phyloP scores from a whole-genome alignment of 2,797 vertebrate genomes.

The Borostomias antarcticus region DNA sequence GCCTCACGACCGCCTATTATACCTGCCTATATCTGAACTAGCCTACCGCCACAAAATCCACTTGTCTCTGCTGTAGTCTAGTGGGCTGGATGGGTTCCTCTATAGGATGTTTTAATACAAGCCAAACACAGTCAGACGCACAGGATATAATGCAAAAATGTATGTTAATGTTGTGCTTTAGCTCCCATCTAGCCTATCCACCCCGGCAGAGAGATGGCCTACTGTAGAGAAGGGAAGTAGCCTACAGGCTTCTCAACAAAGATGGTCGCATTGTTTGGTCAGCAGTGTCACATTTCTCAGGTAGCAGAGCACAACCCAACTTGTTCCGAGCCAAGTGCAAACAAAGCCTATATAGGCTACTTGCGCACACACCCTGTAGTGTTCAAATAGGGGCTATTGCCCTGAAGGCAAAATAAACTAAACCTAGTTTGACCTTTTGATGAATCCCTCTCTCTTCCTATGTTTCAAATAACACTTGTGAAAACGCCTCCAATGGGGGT shows the following conservation, averaged over 20 bases:
- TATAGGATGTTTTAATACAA: no score
- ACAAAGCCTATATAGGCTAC: neutral
- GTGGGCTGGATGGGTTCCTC: no score
- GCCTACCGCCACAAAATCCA: no score
- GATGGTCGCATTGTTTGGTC: conserved; percentile 56
- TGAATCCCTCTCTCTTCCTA: neutral
- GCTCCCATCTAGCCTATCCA: neutral
- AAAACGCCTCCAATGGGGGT: neutral
- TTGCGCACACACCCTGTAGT: neutral
- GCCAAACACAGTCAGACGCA: no score
- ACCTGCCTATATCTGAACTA: no score
- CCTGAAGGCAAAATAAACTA: neutral
- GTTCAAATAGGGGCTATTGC: neutral
- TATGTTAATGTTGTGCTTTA: neutral
- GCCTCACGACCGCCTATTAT: no score
- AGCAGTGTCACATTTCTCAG: conserved; percentile 58
- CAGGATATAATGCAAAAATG: no score
- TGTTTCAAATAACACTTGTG: conserved; percentile 3
- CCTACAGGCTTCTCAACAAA: conserved; percentile 43
- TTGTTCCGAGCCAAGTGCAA: conserved; percentile 29
- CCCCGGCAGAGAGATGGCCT: neutral
- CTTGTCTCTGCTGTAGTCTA: no score
- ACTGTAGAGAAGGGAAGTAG: conserved; percentile 51
- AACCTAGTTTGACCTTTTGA: neutral
- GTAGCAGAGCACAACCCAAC: conserved; percentile 32